phyloP scores from a whole-genome alignment of 2,797 vertebrate genomes.

The Brotula barbata region DNA sequence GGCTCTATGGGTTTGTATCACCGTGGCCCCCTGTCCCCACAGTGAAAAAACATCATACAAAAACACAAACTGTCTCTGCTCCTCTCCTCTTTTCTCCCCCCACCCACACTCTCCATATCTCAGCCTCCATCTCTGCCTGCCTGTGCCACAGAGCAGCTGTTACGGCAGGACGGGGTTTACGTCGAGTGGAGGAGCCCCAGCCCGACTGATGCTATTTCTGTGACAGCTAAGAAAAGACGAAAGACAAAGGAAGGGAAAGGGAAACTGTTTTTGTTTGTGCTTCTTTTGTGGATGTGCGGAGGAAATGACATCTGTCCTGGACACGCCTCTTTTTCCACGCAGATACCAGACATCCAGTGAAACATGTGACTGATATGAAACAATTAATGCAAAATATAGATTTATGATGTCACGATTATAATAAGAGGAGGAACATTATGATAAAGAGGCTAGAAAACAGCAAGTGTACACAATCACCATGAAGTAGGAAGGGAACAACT shows the following conservation, averaged over 20 bases:
- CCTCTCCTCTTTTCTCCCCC: slow-evolving; percentile 38
- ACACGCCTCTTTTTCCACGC: slow-evolving; percentile 44
- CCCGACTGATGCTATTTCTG: slow-evolving; percentile 76
- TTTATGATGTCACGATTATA: background rate
- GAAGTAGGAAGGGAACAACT: too few species aligned
- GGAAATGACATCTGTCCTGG: slow-evolving; percentile 53
- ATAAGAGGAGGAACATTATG: background rate
- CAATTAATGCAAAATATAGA: too few species aligned
- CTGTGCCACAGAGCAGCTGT: slow-evolving; percentile 42
- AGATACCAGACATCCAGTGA: background rate
- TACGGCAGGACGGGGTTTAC: slow-evolving; percentile 21
- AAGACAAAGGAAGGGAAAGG: slow-evolving; percentile 22
- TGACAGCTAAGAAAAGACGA: slow-evolving; percentile 61
- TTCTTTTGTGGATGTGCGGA: slow-evolving; percentile 20
- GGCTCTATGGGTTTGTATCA: slow-evolving; percentile 79
- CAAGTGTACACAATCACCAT: too few species aligned
- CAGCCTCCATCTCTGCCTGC: slow-evolving; percentile 60
- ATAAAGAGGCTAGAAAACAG: too few species aligned
- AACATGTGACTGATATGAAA: background rate
- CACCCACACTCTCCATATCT: slow-evolving; percentile 56
- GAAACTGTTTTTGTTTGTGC: slow-evolving; percentile 8
- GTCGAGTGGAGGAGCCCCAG: slow-evolving; percentile 21
- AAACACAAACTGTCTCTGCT: slow-evolving; percentile 70
- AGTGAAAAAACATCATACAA: slow-evolving; percentile 84
- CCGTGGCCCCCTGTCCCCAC: slow-evolving; percentile 90